A percentile compares a stretch with the other conserved stretches of the same genome.
phyloP scores from a whole-genome alignment of 2,888 invertebrate species.

The Gymnoscelis rufifasciata region DNA sequence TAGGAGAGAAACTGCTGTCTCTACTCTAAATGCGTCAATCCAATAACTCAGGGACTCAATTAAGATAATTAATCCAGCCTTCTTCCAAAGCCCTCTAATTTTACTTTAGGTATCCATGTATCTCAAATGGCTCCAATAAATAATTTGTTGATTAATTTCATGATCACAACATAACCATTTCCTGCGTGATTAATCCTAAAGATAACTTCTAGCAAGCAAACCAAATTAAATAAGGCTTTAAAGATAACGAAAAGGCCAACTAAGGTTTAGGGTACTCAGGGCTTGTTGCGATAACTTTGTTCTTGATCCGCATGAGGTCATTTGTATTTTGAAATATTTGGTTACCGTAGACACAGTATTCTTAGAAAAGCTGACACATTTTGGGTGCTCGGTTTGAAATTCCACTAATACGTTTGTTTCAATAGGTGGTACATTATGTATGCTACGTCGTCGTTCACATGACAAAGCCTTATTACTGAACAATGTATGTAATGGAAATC shows the following conservation, averaged over 20 bases:
- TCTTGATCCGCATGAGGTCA: slow-evolving; percentile 55
- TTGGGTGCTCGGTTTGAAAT: neutral
- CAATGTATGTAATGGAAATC: too few species aligned
- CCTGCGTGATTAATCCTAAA: neutral
- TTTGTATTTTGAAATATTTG: slow-evolving; percentile 48
- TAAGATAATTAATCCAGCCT: too few species aligned
- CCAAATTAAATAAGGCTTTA: slow-evolving; percentile 1
- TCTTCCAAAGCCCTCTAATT: too few species aligned
- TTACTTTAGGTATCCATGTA: too few species aligned
- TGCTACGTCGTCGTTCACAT: too few species aligned
- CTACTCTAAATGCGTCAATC: too few species aligned
- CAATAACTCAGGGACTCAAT: too few species aligned
- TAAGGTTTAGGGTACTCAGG: slow-evolving; percentile 14
- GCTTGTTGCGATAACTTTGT: slow-evolving; percentile 41
- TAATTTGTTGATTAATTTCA: neutral
- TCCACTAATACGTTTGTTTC: neutral
- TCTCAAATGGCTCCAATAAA: too few species aligned
- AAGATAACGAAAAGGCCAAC: slow-evolving; percentile 6
- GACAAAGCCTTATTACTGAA: too few species aligned
- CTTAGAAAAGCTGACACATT: slow-evolving; percentile 4
- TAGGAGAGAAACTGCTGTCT: too few species aligned
- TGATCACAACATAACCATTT: neutral
- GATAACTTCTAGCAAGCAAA: slow-evolving; percentile 1
- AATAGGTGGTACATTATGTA: too few species aligned
- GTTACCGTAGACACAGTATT: slow-evolving; percentile 7